Evolutionary conservation across 2,113 vertebrate genomes (phyloP).

Genomic region (Diphyllodes magnificus): DNA sequence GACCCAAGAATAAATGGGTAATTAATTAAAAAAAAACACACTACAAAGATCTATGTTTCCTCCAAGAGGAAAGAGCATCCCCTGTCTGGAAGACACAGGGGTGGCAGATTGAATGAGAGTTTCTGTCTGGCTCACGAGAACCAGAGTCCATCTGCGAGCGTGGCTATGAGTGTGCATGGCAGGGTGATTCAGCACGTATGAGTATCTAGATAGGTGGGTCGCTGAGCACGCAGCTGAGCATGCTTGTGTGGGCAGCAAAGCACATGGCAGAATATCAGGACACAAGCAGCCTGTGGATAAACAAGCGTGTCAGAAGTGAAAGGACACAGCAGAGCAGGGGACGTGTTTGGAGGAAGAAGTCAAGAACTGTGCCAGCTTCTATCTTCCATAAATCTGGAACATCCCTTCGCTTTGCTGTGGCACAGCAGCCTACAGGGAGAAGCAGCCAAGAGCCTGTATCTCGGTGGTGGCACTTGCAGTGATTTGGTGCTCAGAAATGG

Average conservation of each 20-base stretch:
- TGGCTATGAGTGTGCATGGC: background rate
- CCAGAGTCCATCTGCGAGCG: background rate
- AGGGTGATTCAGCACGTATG: slow-evolving; percentile 20
- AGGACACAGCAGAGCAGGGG: background rate
- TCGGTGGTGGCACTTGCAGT: background rate
- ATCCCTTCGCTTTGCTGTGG: background rate
- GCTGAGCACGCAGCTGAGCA: slow-evolving; percentile 6
- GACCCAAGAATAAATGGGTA: background rate
- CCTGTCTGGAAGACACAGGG: background rate
- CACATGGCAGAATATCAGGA: slow-evolving; percentile 15
- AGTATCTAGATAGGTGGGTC: slow-evolving; percentile 27
- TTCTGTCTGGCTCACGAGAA: background rate
- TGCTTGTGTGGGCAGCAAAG: slow-evolving; percentile 28
- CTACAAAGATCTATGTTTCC: background rate
- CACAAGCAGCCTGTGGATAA: background rate
- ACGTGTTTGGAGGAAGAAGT: background rate
- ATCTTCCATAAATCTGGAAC: background rate
- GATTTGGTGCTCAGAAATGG: background rate
- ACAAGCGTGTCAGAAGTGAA: slow-evolving; percentile 25
- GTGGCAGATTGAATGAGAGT: slow-evolving; percentile 6
- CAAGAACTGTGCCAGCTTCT: background rate
- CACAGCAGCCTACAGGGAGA: background rate
- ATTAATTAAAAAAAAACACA: background rate
- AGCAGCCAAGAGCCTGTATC: background rate
- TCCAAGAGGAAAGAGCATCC: background rate